phyloP scores from a whole-genome alignment of 1,140 invertebrate species.

The Eueides isabella region DNA sequence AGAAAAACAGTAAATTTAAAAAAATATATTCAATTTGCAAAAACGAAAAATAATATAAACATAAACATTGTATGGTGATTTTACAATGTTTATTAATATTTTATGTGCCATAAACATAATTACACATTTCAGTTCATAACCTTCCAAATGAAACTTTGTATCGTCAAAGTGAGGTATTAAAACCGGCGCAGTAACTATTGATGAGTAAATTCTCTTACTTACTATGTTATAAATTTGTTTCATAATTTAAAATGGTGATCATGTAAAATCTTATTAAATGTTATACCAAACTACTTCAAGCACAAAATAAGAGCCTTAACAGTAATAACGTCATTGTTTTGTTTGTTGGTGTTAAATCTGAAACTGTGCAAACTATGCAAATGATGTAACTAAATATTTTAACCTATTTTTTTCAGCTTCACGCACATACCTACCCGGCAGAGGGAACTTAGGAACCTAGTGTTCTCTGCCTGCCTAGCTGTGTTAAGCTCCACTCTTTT shows the following conservation, averaged over 20 bases:
- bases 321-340: too few species aligned
- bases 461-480: too few species aligned
- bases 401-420: too few species aligned
- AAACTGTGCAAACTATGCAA: too few species aligned
- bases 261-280: constrained; percentile 11
- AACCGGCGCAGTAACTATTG: constrained; percentile 58
- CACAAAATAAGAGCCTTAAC: too few species aligned
- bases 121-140: constrained; percentile 26
- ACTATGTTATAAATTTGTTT: neutral
- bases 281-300: neutral
- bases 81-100: constrained; percentile 24
- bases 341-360: too few species aligned
- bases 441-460: too few species aligned
- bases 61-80: constrained; percentile 2
- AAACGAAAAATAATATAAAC: neutral
- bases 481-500: too few species aligned
- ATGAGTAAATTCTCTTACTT: constrained; percentile 40
- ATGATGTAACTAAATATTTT: too few species aligned
- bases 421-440: too few species aligned
- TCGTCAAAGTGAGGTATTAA: constrained; percentile 51
- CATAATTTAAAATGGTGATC: neutral
- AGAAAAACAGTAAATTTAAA: neutral
- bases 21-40: neutral
- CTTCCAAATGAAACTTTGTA: constrained; percentile 51
- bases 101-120: constrained; percentile 35